Percentiles rank a stretch among this genome's conserved stretches.
These are phyloP conservation scores for Drosophila elegans DNA, from an alignment of 1,140 invertebrate genomes.

Conservation along the genomic window DNA sequence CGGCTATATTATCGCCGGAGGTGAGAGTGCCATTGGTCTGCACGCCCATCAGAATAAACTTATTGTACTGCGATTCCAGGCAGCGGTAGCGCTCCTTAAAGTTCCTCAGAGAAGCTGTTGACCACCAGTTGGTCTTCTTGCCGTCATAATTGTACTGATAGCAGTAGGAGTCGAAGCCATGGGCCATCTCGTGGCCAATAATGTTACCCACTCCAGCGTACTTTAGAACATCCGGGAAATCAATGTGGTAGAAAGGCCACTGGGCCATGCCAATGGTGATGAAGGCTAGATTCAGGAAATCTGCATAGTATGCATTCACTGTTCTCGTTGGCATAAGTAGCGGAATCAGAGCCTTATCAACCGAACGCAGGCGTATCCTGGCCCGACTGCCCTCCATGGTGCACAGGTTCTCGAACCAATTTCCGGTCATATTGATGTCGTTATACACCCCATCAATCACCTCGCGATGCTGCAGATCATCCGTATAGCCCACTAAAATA, in stretches of 20 bases:
- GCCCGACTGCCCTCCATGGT: constrained; percentile 60
- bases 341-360: constrained; percentile 72
- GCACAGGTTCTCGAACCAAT: constrained; percentile 66
- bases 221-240: constrained; percentile 71
- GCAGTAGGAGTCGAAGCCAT: constrained; percentile 88
- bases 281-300: constrained; percentile 74
- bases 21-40: constrained; percentile 92
- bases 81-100: constrained; percentile 92
- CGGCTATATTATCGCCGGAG: constrained; percentile 95
- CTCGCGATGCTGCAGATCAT: constrained; percentile 67
- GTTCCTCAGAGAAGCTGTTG: constrained; percentile 87
- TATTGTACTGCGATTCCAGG: constrained; percentile 94
- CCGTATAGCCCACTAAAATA: constrained; percentile 71
- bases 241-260: constrained; percentile 69
- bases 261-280: constrained; percentile 83
- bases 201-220: constrained; percentile 89
- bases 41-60: constrained; percentile 65
- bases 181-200: constrained; percentile 90
- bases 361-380: constrained; percentile 48
- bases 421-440: constrained; percentile 48
- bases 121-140: constrained; percentile 94
- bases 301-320: constrained; percentile 79
- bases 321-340: constrained; percentile 66
- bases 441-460: constrained; percentile 60
- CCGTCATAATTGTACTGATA: constrained; percentile 92